Base-by-base conservation (phyloP, 1,140 invertebrate species). In the Apocrypta bakeri region DNA sequence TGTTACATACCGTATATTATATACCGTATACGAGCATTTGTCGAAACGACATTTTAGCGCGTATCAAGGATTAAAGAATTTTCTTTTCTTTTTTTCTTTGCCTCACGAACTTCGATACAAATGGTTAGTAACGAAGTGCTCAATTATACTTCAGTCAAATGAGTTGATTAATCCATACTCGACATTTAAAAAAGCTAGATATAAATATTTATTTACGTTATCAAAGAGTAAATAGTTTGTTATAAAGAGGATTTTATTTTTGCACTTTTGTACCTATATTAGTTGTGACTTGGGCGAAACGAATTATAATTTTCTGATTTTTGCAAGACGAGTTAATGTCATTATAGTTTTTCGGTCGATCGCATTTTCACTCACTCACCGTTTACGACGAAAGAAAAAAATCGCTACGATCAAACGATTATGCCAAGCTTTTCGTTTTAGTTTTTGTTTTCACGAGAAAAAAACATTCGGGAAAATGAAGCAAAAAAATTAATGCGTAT, bases 171-270 rank as follows among this genome's bases (percentile, higher is more conserved):
- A 82, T 71, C 68, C 76, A 24, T 33, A 68, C 75, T 73, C 31
- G 1, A 68, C 33, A 72, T 78, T 64, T 6, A 73, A 37, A 72
- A 3, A 66, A 79, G 29, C n/a, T n/a, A n/a, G n/a, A 72, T 74
- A 71, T 63, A 73, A 83, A 75, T 79, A 76, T 79, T 79, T 80
- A 83, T 80, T 79, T 83, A 75, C 31, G 56, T 75, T 83, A 75
- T 3, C 4, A 66, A 63, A 40, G 56, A 73, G 56, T 56, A 48
- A 66, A 83, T 75, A 83, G 76, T 64, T 79, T 83, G 37, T 73
- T 79, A 74, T 42, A 29, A 31, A 83, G 40, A 79, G 40, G 25
- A 37, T 83, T 83, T 79, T 75, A 83, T 80, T 79, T 83, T 83
- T 80, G 69, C 72, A 83, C 37, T 79, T 83, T 83, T 83, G 72